These are phyloP conservation scores for Odocoileus virginianus DNA, from an alignment of 2,113 vertebrate genomes.

Conservation along the genomic window DNA sequence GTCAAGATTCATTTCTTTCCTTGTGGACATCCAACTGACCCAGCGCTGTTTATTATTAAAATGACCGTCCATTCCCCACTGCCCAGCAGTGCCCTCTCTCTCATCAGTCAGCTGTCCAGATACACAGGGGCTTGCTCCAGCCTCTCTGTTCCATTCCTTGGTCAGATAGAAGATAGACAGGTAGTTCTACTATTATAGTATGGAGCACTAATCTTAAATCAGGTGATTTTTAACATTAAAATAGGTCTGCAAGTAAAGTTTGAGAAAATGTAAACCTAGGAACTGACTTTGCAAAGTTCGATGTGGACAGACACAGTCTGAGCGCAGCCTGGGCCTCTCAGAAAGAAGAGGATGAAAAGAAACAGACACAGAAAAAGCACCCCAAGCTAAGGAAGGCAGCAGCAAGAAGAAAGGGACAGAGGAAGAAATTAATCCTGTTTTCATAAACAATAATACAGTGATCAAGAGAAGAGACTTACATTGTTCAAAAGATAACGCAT, in stretches of 20 bases:
- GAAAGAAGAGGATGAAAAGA: background rate
- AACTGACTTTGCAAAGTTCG: background rate
- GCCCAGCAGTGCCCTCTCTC: background rate
- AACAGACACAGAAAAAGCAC: background rate
- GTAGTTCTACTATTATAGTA: background rate
- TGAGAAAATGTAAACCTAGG: background rate
- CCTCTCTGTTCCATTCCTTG: background rate
- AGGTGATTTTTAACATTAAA: background rate
- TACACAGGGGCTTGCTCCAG: background rate
- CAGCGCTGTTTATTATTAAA: background rate
- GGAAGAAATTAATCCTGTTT: background rate
- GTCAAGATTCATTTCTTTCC: background rate
- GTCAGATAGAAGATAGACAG: slow-evolving; percentile 2
- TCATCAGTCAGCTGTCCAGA: background rate
- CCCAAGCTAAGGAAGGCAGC: background rate
- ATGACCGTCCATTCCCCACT: background rate
- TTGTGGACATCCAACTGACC: background rate
- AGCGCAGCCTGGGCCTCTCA: background rate
- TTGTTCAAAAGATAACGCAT: background rate
- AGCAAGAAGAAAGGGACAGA: background rate
- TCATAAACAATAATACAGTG: background rate
- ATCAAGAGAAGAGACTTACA: background rate
- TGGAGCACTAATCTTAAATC: background rate
- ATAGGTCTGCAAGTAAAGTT: background rate
- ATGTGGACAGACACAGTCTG: background rate